phyloP scores from a whole-genome alignment of 2,888 invertebrate genomes.

The Drosophila gaucha region DNA sequence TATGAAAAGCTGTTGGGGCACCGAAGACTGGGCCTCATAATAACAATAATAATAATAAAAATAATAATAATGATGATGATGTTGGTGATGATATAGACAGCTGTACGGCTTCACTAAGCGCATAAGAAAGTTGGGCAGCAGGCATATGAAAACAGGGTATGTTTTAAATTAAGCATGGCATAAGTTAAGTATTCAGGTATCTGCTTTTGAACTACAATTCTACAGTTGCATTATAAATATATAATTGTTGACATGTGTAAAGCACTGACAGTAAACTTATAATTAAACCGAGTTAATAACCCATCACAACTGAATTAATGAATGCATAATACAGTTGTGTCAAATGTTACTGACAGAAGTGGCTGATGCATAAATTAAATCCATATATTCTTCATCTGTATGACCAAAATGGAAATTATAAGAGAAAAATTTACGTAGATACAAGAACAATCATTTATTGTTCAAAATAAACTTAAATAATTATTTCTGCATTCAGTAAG shows the following conservation, averaged over 20 bases:
- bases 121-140: background rate
- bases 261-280: constrained; percentile 10
- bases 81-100: constrained; percentile 20
- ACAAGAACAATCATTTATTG: too few relatives aligned
- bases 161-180: constrained; percentile 12
- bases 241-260: constrained; percentile 16
- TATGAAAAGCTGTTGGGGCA: constrained; percentile 42
- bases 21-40: constrained; percentile 8
- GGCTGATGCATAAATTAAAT: background rate
- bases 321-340: background rate
- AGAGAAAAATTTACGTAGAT: too few relatives aligned
- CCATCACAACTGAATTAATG: background rate
- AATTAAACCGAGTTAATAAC: background rate
- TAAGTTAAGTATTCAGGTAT: constrained; percentile 31
- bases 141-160: background rate
- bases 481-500: too few relatives aligned
- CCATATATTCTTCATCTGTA: background rate
- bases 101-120: constrained; percentile 39
- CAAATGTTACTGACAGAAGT: too few relatives aligned
- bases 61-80: background rate
- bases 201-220: background rate
- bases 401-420: background rate
- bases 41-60: background rate
- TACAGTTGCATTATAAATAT: constrained; percentile 16
- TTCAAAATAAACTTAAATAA: too few relatives aligned